Conservation (phyloP, 2,888 invertebrate species). For the Nemurella pictetii region DNA sequence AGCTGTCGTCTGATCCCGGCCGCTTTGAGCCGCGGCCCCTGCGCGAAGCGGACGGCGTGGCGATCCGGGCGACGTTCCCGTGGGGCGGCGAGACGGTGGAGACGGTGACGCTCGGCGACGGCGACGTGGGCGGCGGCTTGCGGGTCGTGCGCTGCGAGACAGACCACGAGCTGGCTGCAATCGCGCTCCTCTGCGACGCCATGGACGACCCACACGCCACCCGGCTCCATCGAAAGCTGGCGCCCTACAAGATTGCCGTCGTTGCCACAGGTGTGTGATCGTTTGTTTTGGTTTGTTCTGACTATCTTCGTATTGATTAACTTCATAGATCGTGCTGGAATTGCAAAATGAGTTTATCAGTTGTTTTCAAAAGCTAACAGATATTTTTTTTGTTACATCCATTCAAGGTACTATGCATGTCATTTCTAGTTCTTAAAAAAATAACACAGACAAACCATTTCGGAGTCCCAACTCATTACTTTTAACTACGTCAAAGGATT, state of each 20-base stretch:
- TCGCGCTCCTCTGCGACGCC: slow-evolving; percentile 63
- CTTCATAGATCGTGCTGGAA: too few relatives aligned
- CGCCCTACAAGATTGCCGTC: slow-evolving; percentile 77
- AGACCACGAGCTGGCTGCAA: slow-evolving; percentile 57
- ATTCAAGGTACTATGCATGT: too few relatives aligned
- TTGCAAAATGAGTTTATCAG: too few relatives aligned
- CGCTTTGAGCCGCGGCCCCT: slow-evolving; percentile 66
- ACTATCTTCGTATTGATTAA: too few relatives aligned
- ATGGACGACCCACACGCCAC: slow-evolving; percentile 58
- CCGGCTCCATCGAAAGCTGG: slow-evolving; percentile 68
- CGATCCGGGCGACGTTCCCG: slow-evolving; percentile 67
- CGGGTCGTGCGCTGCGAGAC: slow-evolving; percentile 55
- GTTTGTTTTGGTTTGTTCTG: neutral
- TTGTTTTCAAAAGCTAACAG: too few relatives aligned
- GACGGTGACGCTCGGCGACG: slow-evolving; percentile 53
- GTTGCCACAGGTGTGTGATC: slow-evolving; percentile 47
- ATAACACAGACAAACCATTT: too few relatives aligned
- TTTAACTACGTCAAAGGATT: too few relatives aligned
- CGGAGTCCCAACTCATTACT: too few relatives aligned
- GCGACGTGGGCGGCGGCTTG: slow-evolving; percentile 43
- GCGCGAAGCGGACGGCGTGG: slow-evolving; percentile 56
- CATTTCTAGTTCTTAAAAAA: too few relatives aligned
- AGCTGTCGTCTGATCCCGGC: slow-evolving; percentile 73
- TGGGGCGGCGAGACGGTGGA: slow-evolving; percentile 68
- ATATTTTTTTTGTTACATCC: too few relatives aligned